phyloP scores from a whole-genome alignment of 1,140 invertebrate genomes.

The Lepidostoma basale region DNA sequence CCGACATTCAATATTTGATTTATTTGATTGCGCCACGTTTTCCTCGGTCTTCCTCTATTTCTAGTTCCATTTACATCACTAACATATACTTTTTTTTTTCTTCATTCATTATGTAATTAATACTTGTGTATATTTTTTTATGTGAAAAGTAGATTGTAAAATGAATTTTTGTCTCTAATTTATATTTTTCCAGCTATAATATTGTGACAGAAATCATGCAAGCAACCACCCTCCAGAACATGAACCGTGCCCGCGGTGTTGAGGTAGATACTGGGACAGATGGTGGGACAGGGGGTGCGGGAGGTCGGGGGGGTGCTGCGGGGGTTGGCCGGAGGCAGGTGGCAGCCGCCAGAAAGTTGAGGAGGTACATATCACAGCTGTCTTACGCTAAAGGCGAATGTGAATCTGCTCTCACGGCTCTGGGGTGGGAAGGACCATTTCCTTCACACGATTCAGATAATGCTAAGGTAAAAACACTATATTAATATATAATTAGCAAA shows the following conservation, averaged over 20 bases:
- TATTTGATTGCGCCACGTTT: too few species aligned
- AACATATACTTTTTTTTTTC: too few species aligned
- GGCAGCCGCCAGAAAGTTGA: slow-evolving; percentile 72
- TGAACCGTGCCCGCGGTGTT: slow-evolving; percentile 82
- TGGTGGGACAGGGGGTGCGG: slow-evolving; percentile 44
- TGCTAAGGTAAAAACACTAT: slow-evolving; percentile 53
- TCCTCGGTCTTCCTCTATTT: too few species aligned
- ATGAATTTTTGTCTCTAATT: slow-evolving; percentile 5
- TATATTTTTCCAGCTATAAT: slow-evolving; percentile 68
- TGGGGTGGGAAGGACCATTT: slow-evolving; percentile 82
- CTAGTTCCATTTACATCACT: too few species aligned
- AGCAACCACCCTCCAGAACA: slow-evolving; percentile 87
- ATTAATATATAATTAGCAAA: too few species aligned
- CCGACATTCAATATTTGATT: too few species aligned
- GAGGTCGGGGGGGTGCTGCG: slow-evolving; percentile 50
- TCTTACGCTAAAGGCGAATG: slow-evolving; percentile 84
- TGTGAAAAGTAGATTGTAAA: background rate
- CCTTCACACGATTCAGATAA: slow-evolving; percentile 60
- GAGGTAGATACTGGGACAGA: slow-evolving; percentile 73
- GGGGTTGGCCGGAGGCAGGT: slow-evolving; percentile 70
- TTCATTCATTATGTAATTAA: background rate
- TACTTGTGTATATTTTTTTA: background rate
- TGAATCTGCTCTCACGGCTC: slow-evolving; percentile 75
- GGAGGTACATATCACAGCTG: slow-evolving; percentile 80
- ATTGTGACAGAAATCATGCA: slow-evolving; percentile 93